Evolutionary conservation across 2,113 vertebrate genomes (phyloP), one percentile per base, ranked within the genome.

Genomic region (Thryonomys swinderianus): DNA sequence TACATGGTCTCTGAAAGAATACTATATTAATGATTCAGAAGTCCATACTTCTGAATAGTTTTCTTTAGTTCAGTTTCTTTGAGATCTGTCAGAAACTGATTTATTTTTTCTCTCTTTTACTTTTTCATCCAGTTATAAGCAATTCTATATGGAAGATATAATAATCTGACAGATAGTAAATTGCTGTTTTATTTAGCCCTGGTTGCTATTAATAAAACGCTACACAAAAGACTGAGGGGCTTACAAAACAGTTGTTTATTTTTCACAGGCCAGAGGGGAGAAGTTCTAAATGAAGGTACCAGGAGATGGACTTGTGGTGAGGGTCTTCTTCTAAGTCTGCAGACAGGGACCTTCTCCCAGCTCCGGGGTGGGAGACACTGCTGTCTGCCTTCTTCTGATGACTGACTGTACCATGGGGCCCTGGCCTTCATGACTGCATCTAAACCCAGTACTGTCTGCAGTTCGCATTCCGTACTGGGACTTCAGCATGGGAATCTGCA

Each of bases 161-260:
- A 93, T 94, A 76, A 94, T 82, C 90, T 95, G 61, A 88, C 73
- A 96, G 57, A 34, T 79, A 94, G 83, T 69, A 73, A 91, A 93
- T 67, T 59, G 32, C 57, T 57, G 14, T 88, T 82, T 74, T 76
- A 40, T 86, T 59, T 37, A 67, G 20, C 40, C 66, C 62, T 17
- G 14, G 16, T 23, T 23, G 37, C 27, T 62, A 30, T 69, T 78
- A 78, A 88, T 45, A 88, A 48, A 94, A 51, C 18, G 30, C n/a
- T 40, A 76, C 73, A 53, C 64, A 53, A 40, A 76, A 76, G 34
- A 84, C 14, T 42, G 30, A 82, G 23, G 27, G 40, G 40, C 53
- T 83, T 76, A 67, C 25, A 92, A n/a, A 55, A 13, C 27, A 85
- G 48, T 16, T 16, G 61, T 45, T 48, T 27, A 42, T 66, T 83